Evolutionary conservation across 2,113 vertebrate species (phyloP).

Genomic region (Illadopsis cleaveri): DNA sequence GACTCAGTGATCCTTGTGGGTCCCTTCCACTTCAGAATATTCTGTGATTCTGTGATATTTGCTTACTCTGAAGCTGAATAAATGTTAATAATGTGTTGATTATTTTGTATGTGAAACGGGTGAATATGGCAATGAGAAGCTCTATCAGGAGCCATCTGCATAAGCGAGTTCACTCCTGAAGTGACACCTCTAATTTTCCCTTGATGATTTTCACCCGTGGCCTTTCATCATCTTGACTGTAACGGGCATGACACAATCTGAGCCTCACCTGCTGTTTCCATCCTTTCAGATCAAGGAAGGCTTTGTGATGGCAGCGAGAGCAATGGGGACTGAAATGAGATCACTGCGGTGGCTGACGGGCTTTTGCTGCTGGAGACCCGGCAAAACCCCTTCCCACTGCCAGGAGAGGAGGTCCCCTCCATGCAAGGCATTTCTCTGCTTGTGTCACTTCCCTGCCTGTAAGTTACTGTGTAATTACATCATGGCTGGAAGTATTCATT

Average conservation of each 20-base stretch:
- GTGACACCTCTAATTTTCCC: not conserved
- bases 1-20: not conserved
- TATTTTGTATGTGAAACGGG: not conserved
- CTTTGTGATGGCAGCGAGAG: not conserved
- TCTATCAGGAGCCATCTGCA: not conserved
- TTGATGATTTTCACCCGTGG: not conserved
- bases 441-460: not conserved
- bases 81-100: not conserved
- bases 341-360: not conserved
- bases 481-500: conserved; percentile 28
- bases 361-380: not conserved
- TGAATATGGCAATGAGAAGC: not conserved
- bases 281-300: not conserved
- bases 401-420: conserved; percentile 6
- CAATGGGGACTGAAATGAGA: not conserved
- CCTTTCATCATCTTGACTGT: not conserved
- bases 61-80: not conserved
- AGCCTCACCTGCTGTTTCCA: not conserved
- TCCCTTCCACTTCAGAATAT: not conserved
- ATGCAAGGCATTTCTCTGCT: not conserved
- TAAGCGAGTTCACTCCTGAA: not conserved
- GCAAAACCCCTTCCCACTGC: not conserved
- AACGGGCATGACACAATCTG: not conserved
- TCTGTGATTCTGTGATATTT: not conserved
- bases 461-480: conserved; percentile 35